These are phyloP conservation scores for Linurgus olivaceus DNA, from an alignment of 2,797 vertebrate species.

Conservation along the genomic window DNA sequence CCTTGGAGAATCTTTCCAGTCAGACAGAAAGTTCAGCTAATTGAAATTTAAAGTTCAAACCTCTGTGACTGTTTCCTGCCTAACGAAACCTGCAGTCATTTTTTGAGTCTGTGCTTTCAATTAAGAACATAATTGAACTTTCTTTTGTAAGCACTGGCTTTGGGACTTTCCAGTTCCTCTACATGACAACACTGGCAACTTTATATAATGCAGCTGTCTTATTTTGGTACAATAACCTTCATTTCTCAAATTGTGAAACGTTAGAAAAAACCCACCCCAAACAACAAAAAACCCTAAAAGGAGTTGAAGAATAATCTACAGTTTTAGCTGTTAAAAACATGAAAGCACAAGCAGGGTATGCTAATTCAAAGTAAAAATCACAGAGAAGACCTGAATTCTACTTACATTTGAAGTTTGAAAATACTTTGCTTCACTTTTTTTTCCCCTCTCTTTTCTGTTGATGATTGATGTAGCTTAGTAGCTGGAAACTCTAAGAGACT, in stretches of 20 bases:
- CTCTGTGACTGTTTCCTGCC: conserved; percentile 39
- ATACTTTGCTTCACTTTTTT: neutral
- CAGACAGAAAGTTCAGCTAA: conserved; percentile 44
- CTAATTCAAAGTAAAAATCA: neutral
- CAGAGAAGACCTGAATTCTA: neutral
- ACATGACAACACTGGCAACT: neutral
- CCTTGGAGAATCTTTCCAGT: conserved; percentile 51
- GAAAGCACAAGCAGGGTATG: neutral
- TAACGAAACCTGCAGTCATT: neutral
- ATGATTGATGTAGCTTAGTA: neutral
- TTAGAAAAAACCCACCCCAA: neutral
- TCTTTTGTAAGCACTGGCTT: neutral
- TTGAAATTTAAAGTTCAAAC: conserved; percentile 37
- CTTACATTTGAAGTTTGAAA: neutral
- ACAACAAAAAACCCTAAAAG: neutral
- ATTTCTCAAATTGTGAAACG: neutral
- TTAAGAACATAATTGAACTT: conserved; percentile 3
- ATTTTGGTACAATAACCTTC: neutral
- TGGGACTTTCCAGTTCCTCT: conserved; percentile 53
- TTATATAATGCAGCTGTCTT: neutral
- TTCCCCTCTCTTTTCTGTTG: neutral
- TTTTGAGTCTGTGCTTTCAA: conserved; percentile 9
- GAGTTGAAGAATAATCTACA: neutral
- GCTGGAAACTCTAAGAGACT: neutral
- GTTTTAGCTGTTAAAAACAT: neutral